Evolutionary conservation across 2,888 invertebrate species (phyloP), one percentile per base, ranked within the genome.

Genomic region (Catocala nupta): DNA sequence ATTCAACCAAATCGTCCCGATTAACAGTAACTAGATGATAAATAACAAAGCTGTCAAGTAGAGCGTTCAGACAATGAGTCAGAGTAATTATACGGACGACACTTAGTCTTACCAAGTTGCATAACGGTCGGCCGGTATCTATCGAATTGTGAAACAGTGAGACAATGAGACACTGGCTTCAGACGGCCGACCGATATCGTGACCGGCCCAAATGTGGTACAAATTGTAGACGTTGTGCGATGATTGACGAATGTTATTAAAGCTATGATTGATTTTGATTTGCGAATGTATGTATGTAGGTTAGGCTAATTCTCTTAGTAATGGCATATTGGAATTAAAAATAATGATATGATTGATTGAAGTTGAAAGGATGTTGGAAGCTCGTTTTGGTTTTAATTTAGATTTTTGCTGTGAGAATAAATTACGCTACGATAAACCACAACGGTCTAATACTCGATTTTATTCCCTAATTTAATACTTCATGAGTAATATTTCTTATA

Each of bases 11-110:
- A 78, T 73, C 75, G 58, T 51, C 25, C 47, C 39, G 63, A 55
- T 56, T 67, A 77, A 70, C 70, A 74, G 75, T 67, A 70, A 70
- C 75, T 59, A 69, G 78, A 75, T 80, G 72, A 77, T 77, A 80
- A 79, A 77, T 79, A 70, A 77, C 78, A 67, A 74, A 77, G 65
- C 70, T 70, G 77, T 72, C 77, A 72, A 67, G 59, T 70, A 64
- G 79, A 78, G 77, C 75, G 75, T 76, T 76, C 67, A 76, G 72
- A 84, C 86, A 84, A 84, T 85, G 82, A 84, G 78, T 82, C 83
- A 84, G 78, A 79, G 80, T 82, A 88, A 88, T 87, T 87, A 87
- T 83, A 78, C 69, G 71, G 84, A 85, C 81, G 85, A 86, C 83
- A 83, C 84, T 72, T 68, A 61, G 70, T 58, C 49, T 55, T 65